Evolutionary conservation across 1,140 invertebrate genomes (phyloP), one percentile per base, ranked within the genome.

Genomic region (Papilio polyxenes): DNA sequence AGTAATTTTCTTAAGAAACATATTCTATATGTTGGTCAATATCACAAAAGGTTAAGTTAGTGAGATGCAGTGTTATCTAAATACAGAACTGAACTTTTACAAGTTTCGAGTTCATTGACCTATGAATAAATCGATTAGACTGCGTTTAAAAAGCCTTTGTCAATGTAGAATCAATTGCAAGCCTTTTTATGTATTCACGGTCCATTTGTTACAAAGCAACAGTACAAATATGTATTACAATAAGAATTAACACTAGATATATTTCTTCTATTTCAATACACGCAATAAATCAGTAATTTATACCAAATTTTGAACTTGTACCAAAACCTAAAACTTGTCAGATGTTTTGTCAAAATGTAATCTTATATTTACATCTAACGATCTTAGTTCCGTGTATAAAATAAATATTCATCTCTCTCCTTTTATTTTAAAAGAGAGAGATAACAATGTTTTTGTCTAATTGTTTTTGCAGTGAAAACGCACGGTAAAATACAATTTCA

Each of bases 111-210:
- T 72, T 72, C 65, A 72, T 1, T 17, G 65, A 72, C 65, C 65
- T 37, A 37, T 72, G 31, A 72, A 72, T 40, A 72, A 44, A 72
- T 72, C 65, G 65, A 72, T 72, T 72, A 65, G 65, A 20, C 59
- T 62, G 31, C 65, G 65, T 72, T 72, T 37, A 31, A 65, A 72
- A 72, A 72, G 40, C 23, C 65, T 15, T 72, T 72, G 65, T 72
- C 65, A 72, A 72, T 40, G 65, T 72, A 72, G 23, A 37, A 72
- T 72, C 65, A 72, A 72, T 40, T 40, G 65, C 65, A 37, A 72
- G 37, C 65, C 11, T 37, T 72, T 72, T 72, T 72, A 72, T 69
- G 23, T 37, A 72, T 37, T 37, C 31, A 72, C 65, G 62, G 62
- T 65, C 62, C 23, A 72, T 7, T 37, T 72, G 11, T 31, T 72